Evolutionary conservation across 2,113 vertebrate genomes (phyloP).

Genomic region (Phalacrocorax pelagicus): DNA sequence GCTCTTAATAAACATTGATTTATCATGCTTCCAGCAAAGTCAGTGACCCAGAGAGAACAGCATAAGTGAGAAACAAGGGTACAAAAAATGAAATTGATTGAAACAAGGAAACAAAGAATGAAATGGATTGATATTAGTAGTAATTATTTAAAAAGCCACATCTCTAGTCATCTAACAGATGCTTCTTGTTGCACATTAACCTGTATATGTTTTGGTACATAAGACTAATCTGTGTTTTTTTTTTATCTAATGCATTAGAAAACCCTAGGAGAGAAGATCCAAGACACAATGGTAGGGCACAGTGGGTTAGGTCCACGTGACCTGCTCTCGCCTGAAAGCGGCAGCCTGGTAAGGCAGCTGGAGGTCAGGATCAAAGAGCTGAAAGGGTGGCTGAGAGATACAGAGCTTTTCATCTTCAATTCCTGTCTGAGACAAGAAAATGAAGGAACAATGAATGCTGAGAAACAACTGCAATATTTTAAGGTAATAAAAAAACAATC

Average conservation of each 20-base stretch:
- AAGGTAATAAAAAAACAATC: slow-evolving; percentile 85
- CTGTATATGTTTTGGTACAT: slow-evolving; percentile 21
- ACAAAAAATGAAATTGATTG: slow-evolving; percentile 16
- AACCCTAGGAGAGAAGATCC: slow-evolving; percentile 83
- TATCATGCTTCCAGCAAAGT: not conserved
- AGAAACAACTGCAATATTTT: slow-evolving; percentile 92
- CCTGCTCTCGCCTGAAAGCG: slow-evolving; percentile 90
- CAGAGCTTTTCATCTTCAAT: slow-evolving; percentile 98
- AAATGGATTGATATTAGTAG: slow-evolving; percentile 6
- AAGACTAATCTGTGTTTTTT: slow-evolving; percentile 70
- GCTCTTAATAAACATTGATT: slow-evolving; percentile 23
- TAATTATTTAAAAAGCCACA: not conserved
- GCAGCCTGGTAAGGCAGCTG: slow-evolving; percentile 91
- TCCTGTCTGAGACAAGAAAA: slow-evolving; percentile 89
- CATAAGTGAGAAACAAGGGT: not conserved
- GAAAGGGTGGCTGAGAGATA: slow-evolving; percentile 95
- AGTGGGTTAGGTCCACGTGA: slow-evolving; percentile 76
- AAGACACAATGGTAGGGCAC: slow-evolving; percentile 74
- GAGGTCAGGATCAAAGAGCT: slow-evolving; percentile 94
- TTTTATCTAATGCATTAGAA: slow-evolving; percentile 80
- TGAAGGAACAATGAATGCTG: slow-evolving; percentile 78
- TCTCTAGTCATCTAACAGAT: not conserved
- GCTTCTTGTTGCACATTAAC: slow-evolving; percentile 35
- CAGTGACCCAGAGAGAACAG: slow-evolving; percentile 23
- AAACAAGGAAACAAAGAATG: not conserved